Percentiles rank a stretch among this genome's conserved stretches.
phyloP scores from a whole-genome alignment of 2,113 vertebrate species.

The Heterotis niloticus region DNA sequence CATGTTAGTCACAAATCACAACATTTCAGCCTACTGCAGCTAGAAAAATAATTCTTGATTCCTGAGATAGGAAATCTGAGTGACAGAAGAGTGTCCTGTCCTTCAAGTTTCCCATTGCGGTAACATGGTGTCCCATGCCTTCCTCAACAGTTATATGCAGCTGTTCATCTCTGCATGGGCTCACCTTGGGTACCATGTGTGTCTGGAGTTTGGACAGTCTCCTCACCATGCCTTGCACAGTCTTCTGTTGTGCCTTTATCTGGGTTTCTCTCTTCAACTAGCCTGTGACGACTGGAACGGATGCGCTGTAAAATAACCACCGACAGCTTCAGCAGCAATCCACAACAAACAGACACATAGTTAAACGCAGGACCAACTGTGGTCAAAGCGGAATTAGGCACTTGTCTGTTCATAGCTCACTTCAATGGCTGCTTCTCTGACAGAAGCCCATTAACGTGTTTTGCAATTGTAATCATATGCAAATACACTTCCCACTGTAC shows the following conservation, averaged over 20 bases:
- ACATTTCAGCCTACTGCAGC: slow-evolving; percentile 42
- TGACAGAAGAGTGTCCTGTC: slow-evolving; percentile 50
- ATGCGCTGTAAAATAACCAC: slow-evolving; percentile 56
- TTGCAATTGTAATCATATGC: slow-evolving; percentile 68
- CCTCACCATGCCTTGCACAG: slow-evolving; percentile 52
- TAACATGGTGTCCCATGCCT: slow-evolving; percentile 59
- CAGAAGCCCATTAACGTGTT: slow-evolving; percentile 61
- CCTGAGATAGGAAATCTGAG: slow-evolving; percentile 52
- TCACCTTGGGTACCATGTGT: slow-evolving; percentile 69
- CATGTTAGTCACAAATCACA: slow-evolving; percentile 45
- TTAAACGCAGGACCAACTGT: background rate
- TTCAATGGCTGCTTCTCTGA: slow-evolving; percentile 53
- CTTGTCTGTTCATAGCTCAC: slow-evolving; percentile 57
- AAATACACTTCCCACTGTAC: slow-evolving; percentile 60
- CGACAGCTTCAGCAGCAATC: slow-evolving; percentile 53
- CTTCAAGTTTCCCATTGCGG: slow-evolving; percentile 59
- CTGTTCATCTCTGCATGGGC: slow-evolving; percentile 43
- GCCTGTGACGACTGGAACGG: slow-evolving; percentile 55
- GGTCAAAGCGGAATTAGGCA: slow-evolving; percentile 31
- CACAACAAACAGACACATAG: slow-evolving; percentile 47
- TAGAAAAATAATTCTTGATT: slow-evolving; percentile 26
- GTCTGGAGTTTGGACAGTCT: slow-evolving; percentile 55
- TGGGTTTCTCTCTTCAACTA: slow-evolving; percentile 56
- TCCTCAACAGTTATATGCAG: slow-evolving; percentile 61
- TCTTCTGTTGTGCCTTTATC: slow-evolving; percentile 59